Conservation (phyloP, 23 tunicate genomes). For the Trididemnum miniatum region DNA sequence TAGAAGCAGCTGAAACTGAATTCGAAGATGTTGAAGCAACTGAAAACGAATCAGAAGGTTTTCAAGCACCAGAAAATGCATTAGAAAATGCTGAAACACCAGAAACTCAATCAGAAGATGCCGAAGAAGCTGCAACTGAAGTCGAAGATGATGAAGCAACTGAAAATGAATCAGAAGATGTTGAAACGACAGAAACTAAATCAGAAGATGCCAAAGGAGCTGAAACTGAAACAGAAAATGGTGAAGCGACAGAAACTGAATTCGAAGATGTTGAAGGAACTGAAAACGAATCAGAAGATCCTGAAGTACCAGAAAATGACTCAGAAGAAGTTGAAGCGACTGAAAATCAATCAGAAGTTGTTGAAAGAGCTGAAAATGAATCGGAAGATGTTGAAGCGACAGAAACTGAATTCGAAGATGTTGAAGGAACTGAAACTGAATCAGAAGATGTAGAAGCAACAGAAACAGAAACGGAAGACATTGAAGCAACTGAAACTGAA, state of each 20-base stretch:
- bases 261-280: slow-evolving; percentile 3
- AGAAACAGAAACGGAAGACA: too few relatives aligned
- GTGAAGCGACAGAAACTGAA: background rate
- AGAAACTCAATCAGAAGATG: background rate
- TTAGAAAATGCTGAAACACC: background rate
- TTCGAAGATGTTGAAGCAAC: background rate
- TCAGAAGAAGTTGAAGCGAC: background rate
- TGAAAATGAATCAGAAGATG: slow-evolving; percentile 15
- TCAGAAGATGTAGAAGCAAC: background rate
- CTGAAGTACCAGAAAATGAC: slow-evolving; percentile 23
- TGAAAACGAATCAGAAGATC: slow-evolving; percentile 1
- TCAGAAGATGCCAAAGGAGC: slow-evolving; percentile 5
- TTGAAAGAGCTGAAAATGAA: slow-evolving; percentile 22
- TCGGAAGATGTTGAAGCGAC: background rate
- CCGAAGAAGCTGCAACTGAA: background rate
- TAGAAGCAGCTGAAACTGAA: background rate
- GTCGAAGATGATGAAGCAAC: background rate
- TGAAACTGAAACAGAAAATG: background rate
- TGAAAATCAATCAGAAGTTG: slow-evolving; percentile 15
- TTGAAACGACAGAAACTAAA: slow-evolving; percentile 2
- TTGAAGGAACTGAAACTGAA: slow-evolving; percentile 10
- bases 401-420: slow-evolving; percentile 26
- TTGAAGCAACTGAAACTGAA: background rate
- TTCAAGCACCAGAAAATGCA: background rate
- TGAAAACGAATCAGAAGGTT: background rate